phyloP scores from a whole-genome alignment of 1,140 invertebrate genomes.

The Penaeus chinensis region DNA sequence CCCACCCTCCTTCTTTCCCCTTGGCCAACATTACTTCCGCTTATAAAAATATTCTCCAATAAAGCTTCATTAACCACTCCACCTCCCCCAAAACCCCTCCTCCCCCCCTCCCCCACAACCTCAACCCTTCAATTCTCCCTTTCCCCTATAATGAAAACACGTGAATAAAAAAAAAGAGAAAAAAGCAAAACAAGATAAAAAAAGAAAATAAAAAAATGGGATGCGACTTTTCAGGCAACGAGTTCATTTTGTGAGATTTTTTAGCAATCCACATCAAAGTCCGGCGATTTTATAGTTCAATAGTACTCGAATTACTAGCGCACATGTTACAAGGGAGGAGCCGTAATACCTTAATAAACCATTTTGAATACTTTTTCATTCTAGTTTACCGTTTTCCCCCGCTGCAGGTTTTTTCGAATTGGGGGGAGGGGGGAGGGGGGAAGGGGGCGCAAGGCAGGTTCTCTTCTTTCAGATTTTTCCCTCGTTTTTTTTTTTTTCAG shows the following conservation, averaged over 20 bases:
- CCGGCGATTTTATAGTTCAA: conserved; percentile 36
- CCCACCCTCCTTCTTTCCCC: background rate
- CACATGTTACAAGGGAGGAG: conserved; percentile 19
- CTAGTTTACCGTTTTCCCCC: no score
- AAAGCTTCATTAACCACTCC: conserved; percentile 33
- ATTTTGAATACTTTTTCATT: no score
- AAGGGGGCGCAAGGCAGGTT: no score
- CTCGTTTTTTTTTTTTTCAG: no score
- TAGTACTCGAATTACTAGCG: conserved; percentile 37
- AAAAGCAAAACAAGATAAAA: no score
- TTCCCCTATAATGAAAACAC: conserved; percentile 35
- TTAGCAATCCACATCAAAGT: conserved; percentile 38
- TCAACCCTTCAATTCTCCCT: background rate
- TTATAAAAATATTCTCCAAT: conserved; percentile 25
- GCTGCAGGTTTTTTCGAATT: no score
- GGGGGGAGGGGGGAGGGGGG: no score
- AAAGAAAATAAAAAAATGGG: background rate
- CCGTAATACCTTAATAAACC: conserved; percentile 22
- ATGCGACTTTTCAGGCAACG: background rate
- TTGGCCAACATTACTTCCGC: background rate
- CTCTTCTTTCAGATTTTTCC: no score
- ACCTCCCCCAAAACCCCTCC: no score
- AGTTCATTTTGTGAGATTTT: conserved; percentile 34
- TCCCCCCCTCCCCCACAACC: no score
- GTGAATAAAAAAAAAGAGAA: no score